Base-by-base conservation (phyloP, 2,797 vertebrate species). In the Spea hammondii region DNA sequence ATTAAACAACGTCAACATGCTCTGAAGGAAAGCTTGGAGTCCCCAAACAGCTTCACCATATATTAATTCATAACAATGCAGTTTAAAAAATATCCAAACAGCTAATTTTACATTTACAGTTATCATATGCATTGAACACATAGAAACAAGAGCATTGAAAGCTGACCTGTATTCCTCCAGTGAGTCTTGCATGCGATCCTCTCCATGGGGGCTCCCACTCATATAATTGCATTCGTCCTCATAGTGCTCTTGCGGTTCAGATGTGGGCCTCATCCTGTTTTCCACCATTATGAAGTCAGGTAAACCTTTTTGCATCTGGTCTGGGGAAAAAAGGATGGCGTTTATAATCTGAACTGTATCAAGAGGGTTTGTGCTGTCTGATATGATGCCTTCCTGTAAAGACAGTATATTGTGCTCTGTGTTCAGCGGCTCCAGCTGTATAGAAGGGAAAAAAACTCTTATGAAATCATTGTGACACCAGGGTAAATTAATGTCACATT, bases 101-200 rank as follows among this genome's bases (percentile, higher is more conserved):
- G 32, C 32, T 32, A 32, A 32, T 32, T 32, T 32, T 1, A 32
- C 32, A 32, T 32, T 32, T 32, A 32, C 32, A 32, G 32, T 32
- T 3, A 32, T 32, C 32, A 32, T 32, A 32, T 32, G 32, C 32
- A 32, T 32, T 32, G 14, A 6, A 62, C 4, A 62, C 6, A 32
- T 62, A 17, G n/a, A 62, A 1, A 62, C 32, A 32, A 32, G 32
- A 32, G 32, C 32, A 32, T 32, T 32, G 65, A 84, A 74, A 13
- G 4, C 82, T 83, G 79, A 90, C 88, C 88, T 91, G 76, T 89
- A 88, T 80, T 84, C 91, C 87, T 85, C 78, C 77, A 89, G 86
- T 0, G 84, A 69, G 17, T 65, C 84, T 54, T 50, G 85, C 79
- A 81, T 82, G 53, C 83, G 86, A n/a, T 89, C 88, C 65, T 88